A percentile compares a stretch with the other conserved stretches of the same genome.
Evolutionary conservation across 2,797 vertebrate species (phyloP).

Genomic region (Manis javanica): DNA sequence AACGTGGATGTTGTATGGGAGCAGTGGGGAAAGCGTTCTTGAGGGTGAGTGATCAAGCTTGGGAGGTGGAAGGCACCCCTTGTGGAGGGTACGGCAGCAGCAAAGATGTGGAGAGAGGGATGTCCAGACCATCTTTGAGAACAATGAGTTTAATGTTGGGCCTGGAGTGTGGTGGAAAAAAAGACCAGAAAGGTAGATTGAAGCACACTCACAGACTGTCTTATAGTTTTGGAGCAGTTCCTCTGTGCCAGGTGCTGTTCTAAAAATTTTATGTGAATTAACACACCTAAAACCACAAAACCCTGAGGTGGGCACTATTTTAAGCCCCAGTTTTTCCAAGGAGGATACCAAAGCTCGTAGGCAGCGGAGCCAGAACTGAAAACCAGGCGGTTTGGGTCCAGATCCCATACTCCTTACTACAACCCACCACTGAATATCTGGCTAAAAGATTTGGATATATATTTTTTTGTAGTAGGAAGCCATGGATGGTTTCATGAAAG

Average conservation of each 20-base stretch:
- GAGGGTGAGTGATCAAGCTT: not conserved
- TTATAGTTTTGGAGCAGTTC: not conserved
- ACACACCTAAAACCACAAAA: not conserved
- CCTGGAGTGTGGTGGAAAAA: not conserved
- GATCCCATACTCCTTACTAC: not conserved
- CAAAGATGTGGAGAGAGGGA: no score
- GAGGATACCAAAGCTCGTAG: not conserved
- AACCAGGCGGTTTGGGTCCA: no score
- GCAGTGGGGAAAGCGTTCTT: rapidly evolving
- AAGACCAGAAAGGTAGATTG: not conserved
- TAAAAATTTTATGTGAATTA: not conserved
- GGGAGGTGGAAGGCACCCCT: rapidly evolving
- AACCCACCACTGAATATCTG: not conserved
- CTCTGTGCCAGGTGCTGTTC: not conserved
- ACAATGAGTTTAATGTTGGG: not conserved
- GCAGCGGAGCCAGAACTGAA: not conserved
- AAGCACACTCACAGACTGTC: not conserved
- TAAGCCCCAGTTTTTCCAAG: not conserved
- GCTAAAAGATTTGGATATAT: not conserved
- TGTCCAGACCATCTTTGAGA: no score
- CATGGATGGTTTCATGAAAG: not conserved
- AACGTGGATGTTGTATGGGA: no score
- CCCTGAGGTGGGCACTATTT: not conserved
- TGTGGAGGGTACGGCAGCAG: rapidly evolving
- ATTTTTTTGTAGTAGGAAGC: not conserved